phyloP scores from a whole-genome alignment of 2,113 vertebrate genomes.

The Osmerus mordax region DNA sequence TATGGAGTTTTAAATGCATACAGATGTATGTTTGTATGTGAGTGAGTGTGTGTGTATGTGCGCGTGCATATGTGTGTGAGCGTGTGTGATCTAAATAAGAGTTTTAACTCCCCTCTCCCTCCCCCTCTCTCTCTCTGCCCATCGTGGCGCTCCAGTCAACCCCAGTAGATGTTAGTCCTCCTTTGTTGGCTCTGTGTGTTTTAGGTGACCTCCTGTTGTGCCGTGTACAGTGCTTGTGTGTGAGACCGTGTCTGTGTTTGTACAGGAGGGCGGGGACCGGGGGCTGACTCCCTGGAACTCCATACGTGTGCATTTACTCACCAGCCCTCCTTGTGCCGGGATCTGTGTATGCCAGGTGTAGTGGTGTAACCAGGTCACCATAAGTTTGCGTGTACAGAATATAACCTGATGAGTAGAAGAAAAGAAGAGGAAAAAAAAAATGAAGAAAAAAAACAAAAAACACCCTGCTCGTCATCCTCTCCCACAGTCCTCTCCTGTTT shows the following conservation, averaged over 20 bases:
- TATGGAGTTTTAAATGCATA: constrained; percentile 83
- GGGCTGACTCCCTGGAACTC: constrained; percentile 40
- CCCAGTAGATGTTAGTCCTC: constrained; percentile 83
- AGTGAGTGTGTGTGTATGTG: constrained; percentile 39
- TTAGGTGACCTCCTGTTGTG: constrained; percentile 90
- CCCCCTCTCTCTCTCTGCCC: constrained; percentile 66
- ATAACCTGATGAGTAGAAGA: too few relatives aligned
- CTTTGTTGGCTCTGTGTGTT: constrained; percentile 86
- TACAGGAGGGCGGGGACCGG: constrained; percentile 72
- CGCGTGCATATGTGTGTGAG: constrained; percentile 18
- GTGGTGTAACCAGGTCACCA: constrained; percentile 96
- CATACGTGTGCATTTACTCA: constrained; percentile 86
- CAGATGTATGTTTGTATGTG: constrained; percentile 78
- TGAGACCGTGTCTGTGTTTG: constrained; percentile 91
- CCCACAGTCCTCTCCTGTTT: constrained; percentile 50
- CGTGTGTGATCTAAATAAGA: constrained; percentile 53
- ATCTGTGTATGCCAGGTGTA: constrained; percentile 97
- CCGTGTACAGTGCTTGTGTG: constrained; percentile 96
- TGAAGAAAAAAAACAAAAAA: constrained; percentile 74
- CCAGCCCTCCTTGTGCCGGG: constrained; percentile 77
- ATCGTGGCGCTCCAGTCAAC: constrained; percentile 78
- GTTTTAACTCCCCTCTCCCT: constrained; percentile 67
- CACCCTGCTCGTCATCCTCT: constrained; percentile 78
- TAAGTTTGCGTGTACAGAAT: constrained; percentile 88
- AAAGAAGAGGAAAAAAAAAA: constrained; percentile 56